Conservation (phyloP, 2,113 vertebrate species). For the Oreochromis tanganicae region DNA sequence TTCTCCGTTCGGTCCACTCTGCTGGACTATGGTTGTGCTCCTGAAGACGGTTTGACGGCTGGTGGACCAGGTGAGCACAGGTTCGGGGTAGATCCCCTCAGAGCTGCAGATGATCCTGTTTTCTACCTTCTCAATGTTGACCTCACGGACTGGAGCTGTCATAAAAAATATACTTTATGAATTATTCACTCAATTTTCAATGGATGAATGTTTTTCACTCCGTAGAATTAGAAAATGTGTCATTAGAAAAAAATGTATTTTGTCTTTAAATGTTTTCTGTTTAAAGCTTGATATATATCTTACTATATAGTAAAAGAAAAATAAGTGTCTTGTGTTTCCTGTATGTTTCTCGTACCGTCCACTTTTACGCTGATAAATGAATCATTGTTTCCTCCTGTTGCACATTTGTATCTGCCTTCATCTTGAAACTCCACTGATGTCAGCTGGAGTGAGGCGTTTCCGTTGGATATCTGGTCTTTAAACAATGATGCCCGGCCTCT, state of each 20-base stretch:
- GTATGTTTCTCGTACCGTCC: neutral
- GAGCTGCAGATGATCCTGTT: conserved; percentile 48
- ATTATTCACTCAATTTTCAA: rapidly evolving
- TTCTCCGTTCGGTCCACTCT: rapidly evolving
- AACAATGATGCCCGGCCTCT: neutral
- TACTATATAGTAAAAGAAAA: neutral
- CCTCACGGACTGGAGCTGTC: conserved; percentile 39
- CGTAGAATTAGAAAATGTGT: neutral
- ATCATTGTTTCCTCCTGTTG: neutral
- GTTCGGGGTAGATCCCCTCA: conserved; percentile 35
- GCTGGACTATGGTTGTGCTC: neutral
- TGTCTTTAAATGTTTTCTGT: neutral
- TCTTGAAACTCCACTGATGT: neutral
- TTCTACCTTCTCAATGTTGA: conserved; percentile 2
- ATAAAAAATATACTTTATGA: neutral
- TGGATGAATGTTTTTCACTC: neutral
- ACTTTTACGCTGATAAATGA: neutral
- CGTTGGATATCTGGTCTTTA: rapidly evolving
- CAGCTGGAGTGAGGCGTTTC: neutral
- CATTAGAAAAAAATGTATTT: neutral
- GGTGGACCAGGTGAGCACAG: conserved; percentile 52
- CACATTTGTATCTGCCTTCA: neutral
- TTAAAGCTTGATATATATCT: neutral
- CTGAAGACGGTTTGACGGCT: neutral
- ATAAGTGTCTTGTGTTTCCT: neutral